These are phyloP conservation scores for Monarcha castaneiventris DNA, from an alignment of 2,113 vertebrate genomes.

Conservation along the genomic window DNA sequence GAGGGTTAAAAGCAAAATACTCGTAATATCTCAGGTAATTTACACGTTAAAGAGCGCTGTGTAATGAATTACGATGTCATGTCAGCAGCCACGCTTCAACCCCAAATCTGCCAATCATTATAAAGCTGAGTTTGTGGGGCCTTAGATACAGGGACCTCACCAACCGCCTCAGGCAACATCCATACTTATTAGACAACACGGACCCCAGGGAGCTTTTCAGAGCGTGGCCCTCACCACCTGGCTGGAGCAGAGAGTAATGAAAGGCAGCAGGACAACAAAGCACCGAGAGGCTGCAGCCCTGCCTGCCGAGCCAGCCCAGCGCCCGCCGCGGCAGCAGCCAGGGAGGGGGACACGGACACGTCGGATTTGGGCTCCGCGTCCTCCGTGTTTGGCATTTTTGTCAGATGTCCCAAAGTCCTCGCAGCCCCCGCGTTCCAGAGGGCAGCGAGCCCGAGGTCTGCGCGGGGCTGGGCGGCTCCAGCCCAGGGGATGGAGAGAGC, in stretches of 20 bases:
- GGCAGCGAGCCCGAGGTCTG: not conserved
- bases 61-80: conserved; percentile 51
- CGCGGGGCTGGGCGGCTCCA: not conserved
- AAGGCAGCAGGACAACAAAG: conserved; percentile 18
- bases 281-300: not conserved
- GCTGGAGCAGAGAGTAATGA: conserved; percentile 30
- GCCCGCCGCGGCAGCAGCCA: not conserved
- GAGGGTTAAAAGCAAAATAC: not conserved
- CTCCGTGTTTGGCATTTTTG: not conserved
- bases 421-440: not conserved
- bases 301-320: not conserved
- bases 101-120: conserved; percentile 53
- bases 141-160: conserved; percentile 57
- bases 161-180: conserved; percentile 67
- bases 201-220: conserved; percentile 47
- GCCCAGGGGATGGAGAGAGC: not conserved
- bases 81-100: conserved; percentile 49
- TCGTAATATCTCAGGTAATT: conserved; percentile 24
- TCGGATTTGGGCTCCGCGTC: not conserved
- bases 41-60: conserved; percentile 18
- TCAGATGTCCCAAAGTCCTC: not conserved
- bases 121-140: conserved; percentile 60
- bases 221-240: conserved; percentile 47
- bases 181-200: conserved; percentile 67
- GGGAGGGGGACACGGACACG: not conserved